These are phyloP conservation scores for Cossypha niveicapilla DNA, from an alignment of 2,797 vertebrate genomes.

Conservation along the genomic window DNA sequence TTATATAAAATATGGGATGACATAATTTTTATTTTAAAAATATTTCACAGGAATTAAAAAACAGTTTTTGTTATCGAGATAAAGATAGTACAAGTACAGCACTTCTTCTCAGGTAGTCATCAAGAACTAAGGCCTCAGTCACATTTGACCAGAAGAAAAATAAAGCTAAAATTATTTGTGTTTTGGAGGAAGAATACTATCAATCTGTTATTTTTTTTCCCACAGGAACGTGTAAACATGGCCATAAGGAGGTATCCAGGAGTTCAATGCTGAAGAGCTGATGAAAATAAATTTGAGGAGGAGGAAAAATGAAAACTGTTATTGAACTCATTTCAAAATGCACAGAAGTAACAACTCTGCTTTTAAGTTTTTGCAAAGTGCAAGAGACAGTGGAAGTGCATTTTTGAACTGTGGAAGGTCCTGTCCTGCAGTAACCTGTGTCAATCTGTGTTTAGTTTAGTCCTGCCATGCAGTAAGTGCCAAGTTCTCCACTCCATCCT, in stretches of 20 bases:
- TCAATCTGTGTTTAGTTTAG: neutral
- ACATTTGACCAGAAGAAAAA: neutral
- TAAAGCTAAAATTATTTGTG: neutral
- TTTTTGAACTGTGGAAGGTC: neutral
- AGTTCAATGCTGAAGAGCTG: neutral
- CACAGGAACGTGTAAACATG: neutral
- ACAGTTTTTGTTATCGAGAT: neutral
- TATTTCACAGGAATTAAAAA: neutral
- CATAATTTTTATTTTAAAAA: neutral
- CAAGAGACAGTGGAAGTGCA: neutral
- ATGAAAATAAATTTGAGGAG: neutral
- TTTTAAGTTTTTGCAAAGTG: neutral
- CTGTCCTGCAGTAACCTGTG: neutral
- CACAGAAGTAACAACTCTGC: neutral
- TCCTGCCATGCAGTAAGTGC: neutral
- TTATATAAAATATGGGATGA: neutral
- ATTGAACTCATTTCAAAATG: neutral
- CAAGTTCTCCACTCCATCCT: neutral
- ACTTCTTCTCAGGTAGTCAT: neutral
- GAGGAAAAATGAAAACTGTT: neutral
- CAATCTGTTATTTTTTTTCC: neutral
- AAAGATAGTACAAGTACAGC: neutral
- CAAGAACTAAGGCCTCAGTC: neutral
- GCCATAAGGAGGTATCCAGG: neutral
- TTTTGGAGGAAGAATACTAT: neutral